A percentile compares a stretch with the other conserved stretches of the same genome.
These are phyloP conservation scores for Goniozus legneri DNA, from an alignment of 1,140 invertebrate species.

Conservation along the genomic window DNA sequence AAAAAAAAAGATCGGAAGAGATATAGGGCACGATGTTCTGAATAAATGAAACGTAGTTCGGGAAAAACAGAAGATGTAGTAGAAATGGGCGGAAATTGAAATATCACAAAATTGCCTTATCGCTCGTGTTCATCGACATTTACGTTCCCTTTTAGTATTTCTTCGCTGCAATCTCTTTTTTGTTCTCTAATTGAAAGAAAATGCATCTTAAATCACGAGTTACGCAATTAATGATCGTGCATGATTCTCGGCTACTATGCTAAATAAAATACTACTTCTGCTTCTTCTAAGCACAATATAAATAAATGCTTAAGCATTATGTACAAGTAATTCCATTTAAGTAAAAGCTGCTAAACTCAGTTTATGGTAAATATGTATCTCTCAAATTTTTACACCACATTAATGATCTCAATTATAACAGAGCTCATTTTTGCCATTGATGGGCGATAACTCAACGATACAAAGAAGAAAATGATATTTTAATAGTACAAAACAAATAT, in stretches of 20 bases:
- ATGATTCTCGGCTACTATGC: slow-evolving; percentile 28
- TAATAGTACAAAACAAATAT: no score
- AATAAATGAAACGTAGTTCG: slow-evolving; percentile 18
- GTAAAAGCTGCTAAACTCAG: slow-evolving; percentile 53
- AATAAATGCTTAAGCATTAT: slow-evolving; percentile 54
- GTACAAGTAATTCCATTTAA: slow-evolving; percentile 47
- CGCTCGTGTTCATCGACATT: slow-evolving; percentile 18
- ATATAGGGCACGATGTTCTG: slow-evolving; percentile 8
- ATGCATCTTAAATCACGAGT: slow-evolving; percentile 11
- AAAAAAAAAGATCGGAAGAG: not conserved
- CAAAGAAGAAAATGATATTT: no score
- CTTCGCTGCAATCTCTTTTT: slow-evolving; percentile 6
- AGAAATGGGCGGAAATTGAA: slow-evolving; percentile 28
- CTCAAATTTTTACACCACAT: no score
- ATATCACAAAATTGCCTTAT: slow-evolving; percentile 50
- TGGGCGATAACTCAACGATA: no score
- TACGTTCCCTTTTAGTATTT: slow-evolving; percentile 15
- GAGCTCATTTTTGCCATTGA: no score
- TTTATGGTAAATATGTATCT: no score
- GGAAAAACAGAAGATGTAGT: slow-evolving; percentile 8
- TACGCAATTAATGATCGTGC: slow-evolving; percentile 19
- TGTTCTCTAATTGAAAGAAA: not conserved
- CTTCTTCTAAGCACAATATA: slow-evolving; percentile 48
- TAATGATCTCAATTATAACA: no score
- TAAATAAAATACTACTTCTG: slow-evolving; percentile 52